These are phyloP conservation scores for Ceyx melanurus DNA, from an alignment of 2,113 vertebrate species.

Conservation along the genomic window DNA sequence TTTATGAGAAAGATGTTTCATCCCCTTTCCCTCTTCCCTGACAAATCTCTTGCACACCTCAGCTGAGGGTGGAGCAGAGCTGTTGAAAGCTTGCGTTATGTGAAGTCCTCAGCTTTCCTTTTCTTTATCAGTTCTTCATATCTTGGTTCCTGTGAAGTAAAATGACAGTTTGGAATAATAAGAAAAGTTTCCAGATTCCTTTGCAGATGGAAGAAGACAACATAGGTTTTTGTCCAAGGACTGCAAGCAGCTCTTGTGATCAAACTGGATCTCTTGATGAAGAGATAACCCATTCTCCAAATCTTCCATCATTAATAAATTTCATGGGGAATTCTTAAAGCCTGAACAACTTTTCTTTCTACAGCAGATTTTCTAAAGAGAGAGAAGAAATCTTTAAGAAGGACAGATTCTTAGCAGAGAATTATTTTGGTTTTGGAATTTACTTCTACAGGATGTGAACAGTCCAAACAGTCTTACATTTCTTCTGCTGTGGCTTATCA, in stretches of 20 bases:
- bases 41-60: background rate
- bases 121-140: background rate
- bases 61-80: background rate
- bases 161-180: background rate
- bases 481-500: background rate
- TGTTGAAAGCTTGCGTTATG: background rate
- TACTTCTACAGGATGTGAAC: background rate
- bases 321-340: background rate
- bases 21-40: background rate
- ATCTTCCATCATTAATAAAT: background rate
- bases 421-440: background rate
- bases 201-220: background rate
- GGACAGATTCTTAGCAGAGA: background rate
- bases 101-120: background rate
- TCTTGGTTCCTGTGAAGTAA: background rate
- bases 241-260: background rate
- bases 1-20: background rate
- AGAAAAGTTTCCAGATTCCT: background rate
- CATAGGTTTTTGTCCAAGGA: background rate
- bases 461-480: background rate
- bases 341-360: background rate
- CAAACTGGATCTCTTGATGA: background rate
- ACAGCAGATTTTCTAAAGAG: background rate
- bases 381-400: background rate
- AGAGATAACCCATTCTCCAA: background rate